These are phyloP conservation scores for Tragelaphus imberbis DNA, from an alignment of 2,113 vertebrate genomes.

Conservation along the genomic window DNA sequence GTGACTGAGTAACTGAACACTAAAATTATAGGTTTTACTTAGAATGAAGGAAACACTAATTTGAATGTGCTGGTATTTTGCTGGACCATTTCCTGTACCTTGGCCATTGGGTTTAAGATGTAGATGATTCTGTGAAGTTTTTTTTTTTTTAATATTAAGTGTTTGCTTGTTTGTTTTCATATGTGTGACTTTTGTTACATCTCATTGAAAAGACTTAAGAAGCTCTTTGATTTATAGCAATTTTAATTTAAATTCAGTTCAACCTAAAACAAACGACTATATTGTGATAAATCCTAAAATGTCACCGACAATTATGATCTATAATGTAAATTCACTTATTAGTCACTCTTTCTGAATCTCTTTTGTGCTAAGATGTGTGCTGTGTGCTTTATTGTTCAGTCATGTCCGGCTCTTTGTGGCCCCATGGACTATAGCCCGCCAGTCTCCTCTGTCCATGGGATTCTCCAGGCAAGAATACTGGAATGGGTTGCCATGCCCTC, in stretches of 20 bases:
- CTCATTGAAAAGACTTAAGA: not conserved
- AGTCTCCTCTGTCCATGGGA: not conserved
- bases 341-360: not conserved
- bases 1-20: not conserved
- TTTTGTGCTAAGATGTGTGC: not conserved
- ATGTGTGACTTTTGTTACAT: not conserved
- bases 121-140: not conserved
- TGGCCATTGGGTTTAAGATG: not conserved
- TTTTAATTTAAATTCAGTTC: not conserved
- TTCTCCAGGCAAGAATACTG: not conserved
- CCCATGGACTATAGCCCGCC: not conserved
- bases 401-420: accelerated
- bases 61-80: not conserved
- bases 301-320: not conserved
- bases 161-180: not conserved
- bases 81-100: not conserved
- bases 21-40: not conserved
- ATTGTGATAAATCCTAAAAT: not conserved
- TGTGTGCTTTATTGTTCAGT: not conserved
- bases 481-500: not conserved
- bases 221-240: not conserved
- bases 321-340: not conserved
- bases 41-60: not conserved
- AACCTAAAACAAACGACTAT: not conserved
- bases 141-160: not conserved